Base-by-base conservation (phyloP, 2,888 invertebrate genomes). In the Dasysyrphus albostriatus region DNA sequence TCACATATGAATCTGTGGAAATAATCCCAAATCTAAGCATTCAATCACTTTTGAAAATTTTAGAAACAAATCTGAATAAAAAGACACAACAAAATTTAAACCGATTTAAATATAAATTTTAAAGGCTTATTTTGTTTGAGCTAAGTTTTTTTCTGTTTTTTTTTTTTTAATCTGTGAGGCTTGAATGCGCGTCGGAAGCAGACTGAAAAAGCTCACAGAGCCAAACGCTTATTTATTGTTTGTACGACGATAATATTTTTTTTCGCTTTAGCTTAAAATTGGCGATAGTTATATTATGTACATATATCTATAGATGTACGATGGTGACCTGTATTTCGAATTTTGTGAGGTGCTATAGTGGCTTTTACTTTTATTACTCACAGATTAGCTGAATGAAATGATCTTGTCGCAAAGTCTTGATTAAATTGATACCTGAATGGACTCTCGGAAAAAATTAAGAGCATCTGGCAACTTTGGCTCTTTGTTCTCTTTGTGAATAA, bases 171-270 rank as follows among this genome's bases (percentile, higher is more conserved):
- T 39, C 19, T 51, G 74, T 79, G 75, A 83, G 75, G 58, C 59
- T 83, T 72, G 70, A 87, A 74, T 72, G 83, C 83, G 75, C 87
- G 87, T 79, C 75, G 70, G 61, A 87, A 72, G 65, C 83, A 87
- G 74, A 87, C 87, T 87, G 75, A 83, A 87, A 87, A 87, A 87
- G 87, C 87, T 87, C 47, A 10, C 79, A 44, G 16, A 32, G 42
- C 44, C 49, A 72, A 67, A 65, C 59, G 72, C 78, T 82, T 87
- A 83, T 87, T 83, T 87, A 87, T 83, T 79, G 65, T 51, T 39
- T 63, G 73, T 70, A 65, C 10, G 47, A 9, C 6, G 72, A 67
- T 59, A 67, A 24, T 24, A 2, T 24, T 34, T 79, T 76, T 70
- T 63, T 72, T 34, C 5, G 19, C 19, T 16, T 4, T 19, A 49